These are phyloP conservation scores for Opisthograptis luteolata DNA, from an alignment of 2,888 invertebrate genomes.

Conservation along the genomic window DNA sequence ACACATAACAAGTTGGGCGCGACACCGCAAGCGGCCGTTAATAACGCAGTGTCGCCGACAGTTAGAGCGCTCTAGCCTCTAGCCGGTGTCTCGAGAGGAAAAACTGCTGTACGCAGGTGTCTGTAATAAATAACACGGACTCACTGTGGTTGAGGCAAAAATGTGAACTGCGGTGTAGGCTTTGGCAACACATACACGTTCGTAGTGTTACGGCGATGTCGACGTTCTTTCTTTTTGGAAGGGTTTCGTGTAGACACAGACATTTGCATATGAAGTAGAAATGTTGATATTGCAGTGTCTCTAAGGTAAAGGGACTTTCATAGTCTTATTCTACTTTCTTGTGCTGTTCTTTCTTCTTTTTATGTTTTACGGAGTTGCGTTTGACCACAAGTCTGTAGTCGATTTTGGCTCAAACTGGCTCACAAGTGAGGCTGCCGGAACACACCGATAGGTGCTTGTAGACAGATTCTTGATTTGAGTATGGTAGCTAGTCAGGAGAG, in stretches of 20 bases:
- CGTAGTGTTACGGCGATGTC: constrained; percentile 10
- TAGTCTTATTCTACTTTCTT: no score
- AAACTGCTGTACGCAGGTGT: constrained; percentile 63
- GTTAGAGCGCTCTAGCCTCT: constrained; percentile 45
- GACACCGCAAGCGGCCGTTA: constrained; percentile 51
- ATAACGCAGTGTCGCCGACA: constrained; percentile 62
- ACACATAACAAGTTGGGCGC: constrained; percentile 34
- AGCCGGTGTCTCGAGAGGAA: constrained; percentile 49
- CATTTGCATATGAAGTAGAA: not conserved
- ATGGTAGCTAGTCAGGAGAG: no score
- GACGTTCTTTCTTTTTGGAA: constrained; percentile 12
- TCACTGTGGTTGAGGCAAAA: constrained; percentile 12
- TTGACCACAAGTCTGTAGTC: no score
- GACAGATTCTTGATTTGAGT: no score
- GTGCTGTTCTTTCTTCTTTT: no score
- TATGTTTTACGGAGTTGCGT: no score
- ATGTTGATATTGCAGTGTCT: not conserved
- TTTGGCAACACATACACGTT: constrained; percentile 23
- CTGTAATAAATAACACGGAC: constrained; percentile 53
- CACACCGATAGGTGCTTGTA: no score
- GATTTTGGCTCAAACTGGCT: no score
- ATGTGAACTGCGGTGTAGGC: constrained; percentile 24
- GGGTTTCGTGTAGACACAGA: not conserved
- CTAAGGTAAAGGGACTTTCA: no score
- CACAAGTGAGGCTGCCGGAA: no score